Evolutionary conservation across 1,140 invertebrate species (phyloP).

Genomic region (Dreissena polymorpha): DNA sequence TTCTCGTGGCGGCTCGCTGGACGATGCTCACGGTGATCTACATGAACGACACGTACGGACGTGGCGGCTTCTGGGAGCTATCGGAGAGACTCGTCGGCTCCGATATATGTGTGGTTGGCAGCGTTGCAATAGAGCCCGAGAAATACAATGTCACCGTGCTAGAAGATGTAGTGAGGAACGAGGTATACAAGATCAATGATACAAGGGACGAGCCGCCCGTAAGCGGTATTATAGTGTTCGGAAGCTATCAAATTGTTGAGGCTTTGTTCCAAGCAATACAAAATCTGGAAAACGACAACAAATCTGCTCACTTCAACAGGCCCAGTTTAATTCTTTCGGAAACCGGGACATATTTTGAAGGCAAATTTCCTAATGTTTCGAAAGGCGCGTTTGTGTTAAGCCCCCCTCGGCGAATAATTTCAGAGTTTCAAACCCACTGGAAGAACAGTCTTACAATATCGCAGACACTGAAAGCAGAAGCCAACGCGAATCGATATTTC

Average conservation of each 20-base stretch:
- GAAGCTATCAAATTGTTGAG: conserved; percentile 12
- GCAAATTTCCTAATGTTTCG: not conserved
- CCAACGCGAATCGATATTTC: conserved; percentile 12
- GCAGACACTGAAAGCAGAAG: conserved; percentile 10
- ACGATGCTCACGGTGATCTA: conserved; percentile 39
- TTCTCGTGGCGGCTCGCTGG: conserved; percentile 25
- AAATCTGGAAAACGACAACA: not conserved
- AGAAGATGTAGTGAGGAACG: conserved; percentile 5
- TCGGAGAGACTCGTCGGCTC: not conserved
- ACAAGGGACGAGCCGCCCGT: not conserved
- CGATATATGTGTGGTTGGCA: conserved; percentile 29
- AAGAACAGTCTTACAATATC: not conserved
- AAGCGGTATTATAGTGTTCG: conserved; percentile 42
- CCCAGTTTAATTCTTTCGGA: conserved; percentile 44
- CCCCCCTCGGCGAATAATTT: conserved; percentile 17
- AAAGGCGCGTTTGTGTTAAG: conserved; percentile 41
- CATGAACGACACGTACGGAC: conserved; percentile 38
- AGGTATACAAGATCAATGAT: not conserved
- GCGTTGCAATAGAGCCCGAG: not conserved
- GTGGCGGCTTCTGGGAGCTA: conserved; percentile 22
- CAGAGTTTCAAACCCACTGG: conserved; percentile 24
- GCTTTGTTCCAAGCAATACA: conserved; percentile 4
- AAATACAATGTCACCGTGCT: not conserved
- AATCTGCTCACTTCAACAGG: not conserved
- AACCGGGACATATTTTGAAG: conserved; percentile 22